These are phyloP conservation scores for Lacanobia wlatinum DNA, from an alignment of 2,888 invertebrate species.

Conservation along the genomic window DNA sequence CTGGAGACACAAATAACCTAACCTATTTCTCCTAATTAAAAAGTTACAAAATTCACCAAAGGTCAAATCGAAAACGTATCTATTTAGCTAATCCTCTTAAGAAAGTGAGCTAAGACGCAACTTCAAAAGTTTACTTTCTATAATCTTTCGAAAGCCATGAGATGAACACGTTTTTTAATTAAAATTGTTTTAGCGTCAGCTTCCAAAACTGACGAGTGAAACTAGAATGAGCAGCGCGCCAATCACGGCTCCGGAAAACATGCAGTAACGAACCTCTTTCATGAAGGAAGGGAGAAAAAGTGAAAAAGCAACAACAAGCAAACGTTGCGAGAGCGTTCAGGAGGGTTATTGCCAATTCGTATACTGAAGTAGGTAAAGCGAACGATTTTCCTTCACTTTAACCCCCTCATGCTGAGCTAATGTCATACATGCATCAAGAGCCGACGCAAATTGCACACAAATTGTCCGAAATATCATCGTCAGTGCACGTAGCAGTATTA, in stretches of 20 bases:
- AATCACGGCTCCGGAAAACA: slow-evolving; percentile 74
- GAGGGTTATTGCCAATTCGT: slow-evolving; percentile 41
- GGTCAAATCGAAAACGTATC: slow-evolving; percentile 24
- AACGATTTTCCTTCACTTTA: slow-evolving; percentile 19
- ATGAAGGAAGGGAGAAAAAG: slow-evolving; percentile 71
- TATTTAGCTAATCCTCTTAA: slow-evolving; percentile 35
- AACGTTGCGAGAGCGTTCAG: slow-evolving; percentile 22
- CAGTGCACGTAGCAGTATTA: slow-evolving; percentile 36
- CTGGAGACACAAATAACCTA: slow-evolving; percentile 1
- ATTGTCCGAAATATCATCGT: slow-evolving; percentile 35
- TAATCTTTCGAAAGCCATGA: slow-evolving; percentile 31
- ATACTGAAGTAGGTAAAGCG: slow-evolving; percentile 19
- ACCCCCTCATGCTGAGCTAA: slow-evolving; percentile 2
- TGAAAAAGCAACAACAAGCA: slow-evolving; percentile 47
- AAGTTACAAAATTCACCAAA: slow-evolving; percentile 41
- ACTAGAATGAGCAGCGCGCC: slow-evolving; percentile 30
- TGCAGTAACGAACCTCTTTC: slow-evolving; percentile 78
- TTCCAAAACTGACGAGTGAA: slow-evolving; percentile 24
- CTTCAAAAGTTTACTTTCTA: slow-evolving; percentile 36
- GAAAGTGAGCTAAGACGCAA: slow-evolving; percentile 26
- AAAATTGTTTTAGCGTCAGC: slow-evolving; percentile 22
- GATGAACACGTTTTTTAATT: slow-evolving; percentile 40
- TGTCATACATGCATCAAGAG: slow-evolving; percentile 15
- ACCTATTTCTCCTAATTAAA: slow-evolving; percentile 18
- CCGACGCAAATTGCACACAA: slow-evolving; percentile 40